A percentile compares a stretch with the other conserved stretches of the same genome.
Conservation (phyloP, 2,113 vertebrate genomes). For the Caranx melampygus region DNA sequence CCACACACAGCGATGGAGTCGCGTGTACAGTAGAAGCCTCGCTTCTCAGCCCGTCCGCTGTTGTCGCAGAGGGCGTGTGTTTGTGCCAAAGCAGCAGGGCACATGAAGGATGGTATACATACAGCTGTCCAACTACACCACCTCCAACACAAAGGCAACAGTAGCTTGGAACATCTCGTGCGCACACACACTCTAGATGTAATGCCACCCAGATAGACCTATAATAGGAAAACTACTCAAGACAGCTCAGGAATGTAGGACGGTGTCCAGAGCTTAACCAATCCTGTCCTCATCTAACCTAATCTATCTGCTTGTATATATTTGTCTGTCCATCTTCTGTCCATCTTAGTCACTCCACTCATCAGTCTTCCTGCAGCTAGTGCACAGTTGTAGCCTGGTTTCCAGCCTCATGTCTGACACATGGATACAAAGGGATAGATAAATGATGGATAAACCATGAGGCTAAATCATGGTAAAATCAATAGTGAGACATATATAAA, state of each 20-base stretch:
- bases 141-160: constrained; percentile 32
- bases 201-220: constrained; percentile 51
- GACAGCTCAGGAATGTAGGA: constrained; percentile 42
- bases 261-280: constrained; percentile 25
- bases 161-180: neutral
- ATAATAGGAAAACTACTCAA: constrained; percentile 45
- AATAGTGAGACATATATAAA: neutral
- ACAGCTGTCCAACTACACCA: constrained; percentile 7
- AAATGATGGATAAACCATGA: constrained; percentile 2
- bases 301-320: neutral
- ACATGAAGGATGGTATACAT: constrained; percentile 42
- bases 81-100: constrained; percentile 32
- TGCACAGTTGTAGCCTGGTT: neutral
- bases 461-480: neutral
- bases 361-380: constrained; percentile 21
- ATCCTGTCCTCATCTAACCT: constrained; percentile 47
- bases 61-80: constrained; percentile 20
- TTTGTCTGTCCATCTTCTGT: constrained; percentile 16
- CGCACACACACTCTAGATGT: neutral
- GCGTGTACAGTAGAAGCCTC: neutral
- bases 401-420: neutral
- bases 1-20: neutral
- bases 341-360: neutral
- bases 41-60: constrained; percentile 16
- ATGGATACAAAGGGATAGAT: neutral